Base-by-base conservation (phyloP, 2,797 vertebrate species). In the Hyperoplus immaculatus region DNA sequence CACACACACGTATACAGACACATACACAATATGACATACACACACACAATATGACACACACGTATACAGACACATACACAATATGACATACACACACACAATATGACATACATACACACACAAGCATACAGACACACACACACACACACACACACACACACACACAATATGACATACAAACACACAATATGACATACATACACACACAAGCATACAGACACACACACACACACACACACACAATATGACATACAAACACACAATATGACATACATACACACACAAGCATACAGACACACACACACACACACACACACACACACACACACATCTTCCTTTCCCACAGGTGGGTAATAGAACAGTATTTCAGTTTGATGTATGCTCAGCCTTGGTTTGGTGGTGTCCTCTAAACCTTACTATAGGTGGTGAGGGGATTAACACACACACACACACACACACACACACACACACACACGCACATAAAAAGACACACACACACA, bases 261-360 rank as follows among this genome's bases (percentile, higher is more conserved):
- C n/a, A n/a, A n/a, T 18, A n/a, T 18, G 7, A 49, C 45, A 64
- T 41, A 50, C 62, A 50, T 36, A 50, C 18, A 62, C 43, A 61
- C 62, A 50, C 62, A 50, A n/a, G 43, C 43, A 61, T 13, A 54
- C 45, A 64, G 39, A 50, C 62, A 50, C 47, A 39, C 43, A 62
- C 18, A 61, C 15, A 54, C 45, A 64, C 51, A 50, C 62, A 50
- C 62, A 50, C 43, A 62, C 43, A 61, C 21, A 54, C 45, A 64
- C 51, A 50, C 62, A 54, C 64, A 42, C 36, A 65, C 47, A 2
- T 3, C 18, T 15, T 38, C 15, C 29, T 0, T 4, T 12, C 51
- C 73, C 63, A 85, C 86, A 87, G 78, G 86, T 86, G 42, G 59
- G 14, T 72, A 84, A 83, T 75, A 77, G 69, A 70, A 71, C 59